Conservation (phyloP, 2,888 invertebrate species). For the Thecocarcelia acutangulata region DNA sequence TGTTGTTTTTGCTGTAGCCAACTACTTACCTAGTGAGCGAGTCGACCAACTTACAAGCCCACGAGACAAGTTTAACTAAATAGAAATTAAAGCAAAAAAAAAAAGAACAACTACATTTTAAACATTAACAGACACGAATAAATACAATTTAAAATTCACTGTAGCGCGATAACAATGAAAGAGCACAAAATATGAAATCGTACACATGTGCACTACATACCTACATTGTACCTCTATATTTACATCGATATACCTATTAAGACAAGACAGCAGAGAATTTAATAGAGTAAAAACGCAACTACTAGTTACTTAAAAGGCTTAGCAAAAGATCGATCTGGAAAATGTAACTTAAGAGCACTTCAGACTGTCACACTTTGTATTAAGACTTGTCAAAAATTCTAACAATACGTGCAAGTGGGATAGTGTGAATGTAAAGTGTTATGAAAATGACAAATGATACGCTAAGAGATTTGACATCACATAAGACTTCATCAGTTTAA, state of each 20-base stretch:
- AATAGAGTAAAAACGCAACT: constrained; percentile 43
- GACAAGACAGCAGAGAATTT: constrained; percentile 31
- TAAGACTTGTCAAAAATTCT: too few species aligned
- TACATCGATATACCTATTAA: constrained; percentile 40
- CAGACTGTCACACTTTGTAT: too few species aligned
- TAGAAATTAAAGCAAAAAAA: constrained; percentile 24
- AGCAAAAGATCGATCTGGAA: background rate
- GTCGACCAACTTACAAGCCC: constrained; percentile 66
- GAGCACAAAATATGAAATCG: constrained; percentile 56
- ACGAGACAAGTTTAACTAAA: constrained; percentile 57
- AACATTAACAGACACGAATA: constrained; percentile 23
- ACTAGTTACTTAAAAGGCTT: constrained; percentile 28
- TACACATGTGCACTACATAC: constrained; percentile 40
- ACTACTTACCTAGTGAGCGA: constrained; percentile 65
- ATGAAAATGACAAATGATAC: too few species aligned
- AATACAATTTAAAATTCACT: constrained; percentile 44
- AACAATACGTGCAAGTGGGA: too few species aligned
- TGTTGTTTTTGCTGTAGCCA: constrained; percentile 43
- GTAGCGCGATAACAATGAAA: constrained; percentile 64
- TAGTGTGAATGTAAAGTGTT: too few species aligned
- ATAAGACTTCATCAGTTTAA: too few species aligned
- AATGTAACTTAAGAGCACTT: background rate
- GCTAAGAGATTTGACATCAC: too few species aligned
- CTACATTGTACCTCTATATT: constrained; percentile 15
- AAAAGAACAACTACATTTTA: constrained; percentile 31